Percentiles rank a stretch among this genome's conserved stretches.
phyloP scores from a whole-genome alignment of 1,140 invertebrate species.

The Eufriesea mexicana region DNA sequence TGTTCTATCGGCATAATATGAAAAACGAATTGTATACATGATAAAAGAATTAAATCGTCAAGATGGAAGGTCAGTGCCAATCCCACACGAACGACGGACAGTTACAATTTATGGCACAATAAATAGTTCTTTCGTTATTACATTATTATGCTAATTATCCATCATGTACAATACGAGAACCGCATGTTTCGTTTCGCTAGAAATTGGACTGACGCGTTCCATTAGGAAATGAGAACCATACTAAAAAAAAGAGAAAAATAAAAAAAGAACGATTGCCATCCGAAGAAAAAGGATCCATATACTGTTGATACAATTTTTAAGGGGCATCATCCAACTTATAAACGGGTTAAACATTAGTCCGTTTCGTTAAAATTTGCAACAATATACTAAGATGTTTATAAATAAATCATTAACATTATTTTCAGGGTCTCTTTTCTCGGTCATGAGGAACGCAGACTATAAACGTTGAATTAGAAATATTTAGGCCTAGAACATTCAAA shows the following conservation, averaged over 20 bases:
- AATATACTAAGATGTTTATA: constrained; percentile 17
- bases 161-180: constrained; percentile 50
- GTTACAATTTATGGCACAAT: constrained; percentile 73
- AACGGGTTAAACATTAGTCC: constrained; percentile 25
- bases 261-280: constrained; percentile 7
- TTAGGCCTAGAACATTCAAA: constrained; percentile 39
- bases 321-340: neutral
- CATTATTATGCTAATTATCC: constrained; percentile 58
- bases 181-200: constrained; percentile 36
- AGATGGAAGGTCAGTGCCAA: constrained; percentile 59
- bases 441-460: constrained; percentile 35
- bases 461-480: neutral
- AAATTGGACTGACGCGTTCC: constrained; percentile 51
- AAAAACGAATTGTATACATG: constrained; percentile 35
- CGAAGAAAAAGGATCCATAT: constrained; percentile 11
- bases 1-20: constrained; percentile 33
- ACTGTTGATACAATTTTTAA: constrained; percentile 23
- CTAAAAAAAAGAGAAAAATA: constrained; percentile 16
- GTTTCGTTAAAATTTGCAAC: constrained; percentile 24
- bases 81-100: constrained; percentile 50
- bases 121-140: constrained; percentile 63
- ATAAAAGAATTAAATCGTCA: constrained; percentile 37
- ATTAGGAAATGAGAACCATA: constrained; percentile 46
- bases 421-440: neutral
- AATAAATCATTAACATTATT: constrained; percentile 23